Conservation (phyloP, 2,797 vertebrate species). For the Arctocebus calabarensis region DNA sequence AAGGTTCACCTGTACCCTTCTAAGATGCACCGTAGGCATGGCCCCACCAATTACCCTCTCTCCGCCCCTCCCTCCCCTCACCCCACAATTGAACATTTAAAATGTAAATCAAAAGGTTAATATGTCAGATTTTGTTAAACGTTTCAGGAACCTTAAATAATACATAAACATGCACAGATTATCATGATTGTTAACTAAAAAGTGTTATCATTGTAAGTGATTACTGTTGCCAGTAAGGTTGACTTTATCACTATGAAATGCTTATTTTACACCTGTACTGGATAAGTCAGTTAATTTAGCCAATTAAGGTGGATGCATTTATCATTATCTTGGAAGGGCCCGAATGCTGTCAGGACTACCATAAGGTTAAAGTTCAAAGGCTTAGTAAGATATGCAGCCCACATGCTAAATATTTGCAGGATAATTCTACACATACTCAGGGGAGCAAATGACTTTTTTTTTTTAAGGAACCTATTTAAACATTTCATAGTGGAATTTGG, state of each 20-base stretch:
- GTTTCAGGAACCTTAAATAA: background rate
- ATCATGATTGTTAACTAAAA: background rate
- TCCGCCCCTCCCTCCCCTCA: too few species aligned
- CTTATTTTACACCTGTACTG: background rate
- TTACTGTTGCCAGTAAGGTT: background rate
- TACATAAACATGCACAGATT: background rate
- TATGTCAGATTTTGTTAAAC: background rate
- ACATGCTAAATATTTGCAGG: background rate
- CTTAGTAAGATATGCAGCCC: background rate
- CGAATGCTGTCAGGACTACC: too few species aligned
- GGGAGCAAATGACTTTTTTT: background rate
- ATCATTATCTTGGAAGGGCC: background rate
- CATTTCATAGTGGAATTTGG: background rate
- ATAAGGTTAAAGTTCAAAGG: background rate
- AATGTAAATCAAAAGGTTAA: background rate
- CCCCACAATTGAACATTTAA: background rate
- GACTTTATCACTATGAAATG: background rate
- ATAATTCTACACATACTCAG: background rate
- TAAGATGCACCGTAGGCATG: too few species aligned
- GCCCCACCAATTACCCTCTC: too few species aligned
- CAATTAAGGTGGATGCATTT: background rate
- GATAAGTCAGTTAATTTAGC: background rate
- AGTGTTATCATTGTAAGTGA: background rate
- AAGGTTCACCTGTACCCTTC: too few species aligned
- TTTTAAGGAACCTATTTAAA: background rate